Percentiles rank a stretch among this genome's conserved stretches.
These are phyloP conservation scores for Drosophila mayaguana DNA, from an alignment of 2,888 invertebrate species.

Conservation along the genomic window DNA sequence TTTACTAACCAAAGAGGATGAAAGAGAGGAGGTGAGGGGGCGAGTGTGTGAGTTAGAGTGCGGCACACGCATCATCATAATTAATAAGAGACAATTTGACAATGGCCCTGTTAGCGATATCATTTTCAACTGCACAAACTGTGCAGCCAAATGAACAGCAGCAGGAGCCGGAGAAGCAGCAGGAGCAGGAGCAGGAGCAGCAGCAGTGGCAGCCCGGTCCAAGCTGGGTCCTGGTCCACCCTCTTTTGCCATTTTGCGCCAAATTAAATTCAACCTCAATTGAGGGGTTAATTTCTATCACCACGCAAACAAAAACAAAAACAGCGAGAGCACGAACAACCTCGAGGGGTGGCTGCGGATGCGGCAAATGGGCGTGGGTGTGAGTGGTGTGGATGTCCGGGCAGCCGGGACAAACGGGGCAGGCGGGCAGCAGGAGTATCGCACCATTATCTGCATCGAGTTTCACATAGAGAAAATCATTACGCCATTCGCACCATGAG, in stretches of 20 bases:
- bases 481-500: slow-evolving; percentile 83
- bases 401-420: background rate
- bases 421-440: slow-evolving; percentile 20
- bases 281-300: slow-evolving; percentile 85
- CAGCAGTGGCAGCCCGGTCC: slow-evolving; percentile 10
- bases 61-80: slow-evolving; percentile 79
- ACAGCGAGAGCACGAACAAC: background rate
- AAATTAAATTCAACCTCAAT: slow-evolving; percentile 85
- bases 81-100: slow-evolving; percentile 83
- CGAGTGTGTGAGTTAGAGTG: background rate
- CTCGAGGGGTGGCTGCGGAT: slow-evolving; percentile 18
- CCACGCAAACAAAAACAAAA: slow-evolving; percentile 79
- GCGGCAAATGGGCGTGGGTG: slow-evolving; percentile 21
- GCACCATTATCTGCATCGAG: slow-evolving; percentile 80
- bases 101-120: slow-evolving; percentile 79
- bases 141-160: slow-evolving; percentile 65
- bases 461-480: slow-evolving; percentile 82
- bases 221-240: slow-evolving; percentile 31
- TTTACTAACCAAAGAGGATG: background rate
- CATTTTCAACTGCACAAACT: slow-evolving; percentile 67
- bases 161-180: background rate
- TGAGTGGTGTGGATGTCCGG: slow-evolving; percentile 28
- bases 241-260: slow-evolving; percentile 82
- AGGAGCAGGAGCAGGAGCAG: slow-evolving; percentile 47
- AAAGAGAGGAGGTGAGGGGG: background rate